Percentiles rank a stretch among this genome's conserved stretches.
These are phyloP conservation scores for Tineola bisselliella DNA, from an alignment of 2,888 invertebrate genomes.

Conservation along the genomic window DNA sequence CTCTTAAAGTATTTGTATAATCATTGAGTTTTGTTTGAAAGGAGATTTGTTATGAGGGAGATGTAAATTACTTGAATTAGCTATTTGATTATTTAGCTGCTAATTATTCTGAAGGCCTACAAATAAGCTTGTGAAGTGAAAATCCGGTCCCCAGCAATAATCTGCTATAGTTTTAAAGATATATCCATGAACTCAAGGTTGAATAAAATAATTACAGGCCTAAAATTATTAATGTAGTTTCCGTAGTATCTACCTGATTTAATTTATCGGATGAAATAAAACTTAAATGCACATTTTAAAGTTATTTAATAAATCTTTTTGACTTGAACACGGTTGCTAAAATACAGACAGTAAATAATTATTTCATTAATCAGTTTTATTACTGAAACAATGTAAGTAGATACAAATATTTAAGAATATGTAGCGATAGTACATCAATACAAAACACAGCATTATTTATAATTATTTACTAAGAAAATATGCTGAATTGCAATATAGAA, in stretches of 20 bases:
- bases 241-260: too few species aligned
- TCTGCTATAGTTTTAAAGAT: too few species aligned
- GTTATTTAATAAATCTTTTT: slow-evolving; percentile 62
- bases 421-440: neutral
- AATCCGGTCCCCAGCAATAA: too few species aligned
- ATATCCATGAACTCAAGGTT: too few species aligned
- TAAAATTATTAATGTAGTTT: too few species aligned
- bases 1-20: neutral
- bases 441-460: neutral
- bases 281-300: slow-evolving; percentile 14
- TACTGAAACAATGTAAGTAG: neutral
- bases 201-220: too few species aligned
- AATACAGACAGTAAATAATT: slow-evolving; percentile 53
- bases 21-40: neutral
- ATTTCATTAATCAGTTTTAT: neutral
- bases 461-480: slow-evolving; percentile 5
- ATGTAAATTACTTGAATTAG: neutral
- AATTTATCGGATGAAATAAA: neutral
- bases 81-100: neutral
- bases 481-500: neutral
- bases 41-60: neutral
- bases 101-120: too few species aligned
- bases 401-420: neutral
- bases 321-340: slow-evolving; percentile 69
- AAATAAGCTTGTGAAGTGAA: too few species aligned